A percentile compares a stretch with the other conserved stretches of the same genome.
These are phyloP conservation scores for Pyrgus malvae DNA, from an alignment of 2,888 invertebrate species.

Conservation along the genomic window DNA sequence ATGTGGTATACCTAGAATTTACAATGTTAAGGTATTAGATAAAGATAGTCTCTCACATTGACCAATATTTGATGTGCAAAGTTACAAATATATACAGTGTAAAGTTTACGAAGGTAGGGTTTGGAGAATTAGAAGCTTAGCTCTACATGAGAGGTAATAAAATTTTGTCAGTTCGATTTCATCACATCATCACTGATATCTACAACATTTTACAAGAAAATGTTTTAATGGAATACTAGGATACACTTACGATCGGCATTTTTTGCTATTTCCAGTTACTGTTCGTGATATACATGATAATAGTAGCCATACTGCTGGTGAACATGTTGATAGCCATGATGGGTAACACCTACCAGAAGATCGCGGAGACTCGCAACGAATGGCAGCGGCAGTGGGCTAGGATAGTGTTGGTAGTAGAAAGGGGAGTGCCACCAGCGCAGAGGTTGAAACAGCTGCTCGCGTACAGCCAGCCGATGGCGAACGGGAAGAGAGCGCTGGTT, in stretches of 20 bases:
- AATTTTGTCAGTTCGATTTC: too few species aligned
- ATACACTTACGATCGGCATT: neutral
- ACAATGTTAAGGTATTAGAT: too few species aligned
- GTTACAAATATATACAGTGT: too few species aligned
- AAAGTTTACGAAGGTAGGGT: too few species aligned
- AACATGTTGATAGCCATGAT: slow-evolving; percentile 99
- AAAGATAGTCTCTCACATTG: too few species aligned
- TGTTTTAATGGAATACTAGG: neutral
- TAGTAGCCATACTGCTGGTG: slow-evolving; percentile 96
- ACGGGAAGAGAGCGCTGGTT: slow-evolving; percentile 91
- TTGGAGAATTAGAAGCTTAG: too few species aligned
- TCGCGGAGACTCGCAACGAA: slow-evolving; percentile 97
- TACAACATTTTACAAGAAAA: too few species aligned
- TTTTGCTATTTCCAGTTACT: slow-evolving; percentile 82
- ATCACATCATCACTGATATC: too few species aligned
- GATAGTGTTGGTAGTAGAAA: slow-evolving; percentile 97
- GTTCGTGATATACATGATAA: slow-evolving; percentile 98
- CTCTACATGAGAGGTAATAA: too few species aligned
- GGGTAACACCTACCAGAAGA: slow-evolving; percentile 99
- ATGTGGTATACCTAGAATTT: too few species aligned
- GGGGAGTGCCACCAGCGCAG: slow-evolving; percentile 96
- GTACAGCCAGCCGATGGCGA: slow-evolving; percentile 97
- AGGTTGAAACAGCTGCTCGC: slow-evolving; percentile 91
- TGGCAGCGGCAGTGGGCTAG: slow-evolving; percentile 99
- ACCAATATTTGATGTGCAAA: too few species aligned